Base-by-base conservation (phyloP, 2,888 invertebrate genomes). In the Acleris cristana region DNA sequence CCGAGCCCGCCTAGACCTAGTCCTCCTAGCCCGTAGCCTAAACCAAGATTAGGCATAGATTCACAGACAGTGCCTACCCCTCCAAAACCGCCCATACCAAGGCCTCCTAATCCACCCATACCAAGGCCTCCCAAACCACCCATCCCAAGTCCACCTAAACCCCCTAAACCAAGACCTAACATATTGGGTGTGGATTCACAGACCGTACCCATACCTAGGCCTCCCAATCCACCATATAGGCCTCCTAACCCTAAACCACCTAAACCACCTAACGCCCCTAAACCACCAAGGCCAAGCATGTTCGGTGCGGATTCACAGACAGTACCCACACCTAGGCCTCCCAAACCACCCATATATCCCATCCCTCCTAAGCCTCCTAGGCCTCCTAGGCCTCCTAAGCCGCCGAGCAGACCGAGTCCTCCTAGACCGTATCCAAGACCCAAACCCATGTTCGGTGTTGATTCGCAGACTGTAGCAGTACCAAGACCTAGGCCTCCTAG, bases 381-480 rank as follows among this genome's bases (percentile, higher is more conserved):
- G 0, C 51, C 51, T 3, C 49, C 58, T 8, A 34, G 12, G 4
- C 40, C 40, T 14, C 40, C 40, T 14, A 40, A 5, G 2, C 51
- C 52, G 1, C 49, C 59, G 5, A n/a, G 18, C 2, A 40, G 21
- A 7, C 40, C 54, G 30, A 40, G 40, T 14, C 40, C 40, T 19
- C 52, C 53, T 34, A 54, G 61, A 16, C 59, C 55, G n/a, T 55
- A 57, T 18, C 55, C 40, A 14, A 40, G 40, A 14, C 53, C 55
- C 19, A 55, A 14, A 1, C 40, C 55, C 19, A 65, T n/a, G 34
- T 73, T 74, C 6, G 73, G 70, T 3, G 63, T 19, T 14, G 62
- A 69, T 34, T 74, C 73, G 52, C 73, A 74, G 18, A 74, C 70
- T n/a, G 74, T 72, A 18, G 69, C 70, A 21, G 55, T 45, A 44